These are phyloP conservation scores for Craseonycteris thonglongyai DNA, from an alignment of 2,113 vertebrate genomes.

Conservation along the genomic window DNA sequence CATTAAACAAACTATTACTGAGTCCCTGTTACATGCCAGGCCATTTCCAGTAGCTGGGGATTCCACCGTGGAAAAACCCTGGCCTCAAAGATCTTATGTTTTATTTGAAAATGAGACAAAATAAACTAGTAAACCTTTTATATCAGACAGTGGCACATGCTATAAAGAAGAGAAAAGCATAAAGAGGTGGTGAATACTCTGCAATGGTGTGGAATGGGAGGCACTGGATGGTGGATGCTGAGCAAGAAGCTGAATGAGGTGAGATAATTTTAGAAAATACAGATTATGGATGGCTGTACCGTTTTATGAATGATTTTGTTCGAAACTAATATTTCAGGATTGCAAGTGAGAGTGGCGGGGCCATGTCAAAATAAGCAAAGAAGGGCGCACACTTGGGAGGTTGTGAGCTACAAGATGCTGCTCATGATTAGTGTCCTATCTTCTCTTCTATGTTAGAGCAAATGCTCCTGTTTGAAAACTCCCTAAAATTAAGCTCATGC, in stretches of 20 bases:
- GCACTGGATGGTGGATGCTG: too few relatives aligned
- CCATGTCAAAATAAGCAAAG: too few relatives aligned
- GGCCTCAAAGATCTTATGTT: background rate
- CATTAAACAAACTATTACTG: background rate
- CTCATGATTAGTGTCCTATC: fast-evolving
- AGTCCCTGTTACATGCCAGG: background rate
- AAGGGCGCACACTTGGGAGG: fast-evolving
- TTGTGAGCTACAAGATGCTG: background rate
- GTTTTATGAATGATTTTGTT: background rate
- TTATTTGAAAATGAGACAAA: background rate
- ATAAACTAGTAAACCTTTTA: too few relatives aligned
- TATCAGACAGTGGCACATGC: background rate
- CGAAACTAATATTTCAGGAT: background rate
- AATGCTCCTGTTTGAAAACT: background rate
- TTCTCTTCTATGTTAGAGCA: background rate
- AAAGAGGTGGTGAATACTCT: fast-evolving
- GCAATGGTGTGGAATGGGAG: background rate
- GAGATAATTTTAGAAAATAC: background rate
- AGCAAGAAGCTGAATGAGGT: background rate
- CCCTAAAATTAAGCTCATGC: background rate
- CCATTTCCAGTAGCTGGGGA: background rate
- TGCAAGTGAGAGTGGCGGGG: background rate
- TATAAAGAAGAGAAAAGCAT: background rate
- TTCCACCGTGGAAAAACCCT: background rate
- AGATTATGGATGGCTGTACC: background rate